phyloP scores from a whole-genome alignment of 2,888 invertebrate genomes.

The Ephialtes manifestator region DNA sequence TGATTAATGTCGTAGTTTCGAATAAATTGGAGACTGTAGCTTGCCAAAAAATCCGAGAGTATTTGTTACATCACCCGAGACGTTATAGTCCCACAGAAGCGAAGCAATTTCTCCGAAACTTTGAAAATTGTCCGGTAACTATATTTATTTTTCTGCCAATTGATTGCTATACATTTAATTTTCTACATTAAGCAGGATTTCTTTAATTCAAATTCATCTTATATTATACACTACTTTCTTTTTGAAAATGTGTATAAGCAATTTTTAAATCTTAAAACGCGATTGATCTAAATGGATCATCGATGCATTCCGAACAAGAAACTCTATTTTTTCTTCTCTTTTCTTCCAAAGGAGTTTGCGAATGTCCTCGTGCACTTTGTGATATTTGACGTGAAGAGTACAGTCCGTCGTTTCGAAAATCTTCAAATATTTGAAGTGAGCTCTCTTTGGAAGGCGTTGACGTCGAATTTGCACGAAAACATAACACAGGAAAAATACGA shows the following conservation, averaged over 20 bases:
- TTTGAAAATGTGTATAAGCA: too few relatives aligned
- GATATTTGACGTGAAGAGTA: slow-evolving; percentile 76
- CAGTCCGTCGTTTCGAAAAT: slow-evolving; percentile 35
- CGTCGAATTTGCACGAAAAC: slow-evolving; percentile 33
- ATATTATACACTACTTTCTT: too few relatives aligned
- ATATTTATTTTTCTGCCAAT: not conserved
- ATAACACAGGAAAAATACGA: slow-evolving; percentile 62
- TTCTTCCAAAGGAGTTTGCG: slow-evolving; percentile 75
- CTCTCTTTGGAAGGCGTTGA: slow-evolving; percentile 77
- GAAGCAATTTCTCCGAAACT: slow-evolving; percentile 74
- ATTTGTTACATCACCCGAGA: slow-evolving; percentile 76
- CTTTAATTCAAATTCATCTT: too few relatives aligned
- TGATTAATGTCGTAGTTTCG: slow-evolving; percentile 39
- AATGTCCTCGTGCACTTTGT: slow-evolving; percentile 78
- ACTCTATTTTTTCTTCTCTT: slow-evolving; percentile 36
- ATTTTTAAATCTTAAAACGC: too few relatives aligned
- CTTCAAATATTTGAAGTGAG: slow-evolving; percentile 69
- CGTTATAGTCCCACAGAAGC: slow-evolving; percentile 71
- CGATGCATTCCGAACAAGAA: too few relatives aligned
- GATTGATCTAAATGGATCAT: too few relatives aligned
- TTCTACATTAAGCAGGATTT: too few relatives aligned
- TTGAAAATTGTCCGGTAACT: slow-evolving; percentile 75
- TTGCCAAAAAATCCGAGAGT: slow-evolving; percentile 77
- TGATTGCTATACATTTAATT: too few relatives aligned
- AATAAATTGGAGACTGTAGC: slow-evolving; percentile 72